Conservation (phyloP, 2,888 invertebrate genomes). For the Strigamia crassipes region DNA sequence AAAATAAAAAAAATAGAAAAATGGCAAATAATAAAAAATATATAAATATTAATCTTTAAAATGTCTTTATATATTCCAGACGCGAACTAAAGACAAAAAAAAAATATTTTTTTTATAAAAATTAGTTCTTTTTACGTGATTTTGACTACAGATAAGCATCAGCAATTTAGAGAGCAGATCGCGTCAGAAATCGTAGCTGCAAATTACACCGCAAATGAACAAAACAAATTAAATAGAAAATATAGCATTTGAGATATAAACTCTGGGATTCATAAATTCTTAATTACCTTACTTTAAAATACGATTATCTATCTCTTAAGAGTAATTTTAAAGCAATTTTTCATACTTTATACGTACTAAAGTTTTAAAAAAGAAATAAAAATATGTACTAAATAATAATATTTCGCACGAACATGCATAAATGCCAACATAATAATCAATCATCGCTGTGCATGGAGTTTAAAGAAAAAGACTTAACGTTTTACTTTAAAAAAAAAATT, state of each 20-base stretch:
- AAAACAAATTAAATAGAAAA: neutral
- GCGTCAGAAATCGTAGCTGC: neutral
- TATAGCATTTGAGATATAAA: neutral
- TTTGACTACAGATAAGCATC: neutral
- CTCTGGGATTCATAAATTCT: neutral
- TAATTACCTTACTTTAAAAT: neutral
- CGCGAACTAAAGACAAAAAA: neutral
- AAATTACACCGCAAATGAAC: neutral
- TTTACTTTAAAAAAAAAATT: neutral
- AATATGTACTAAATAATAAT: conserved; percentile 8
- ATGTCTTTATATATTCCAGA: neutral
- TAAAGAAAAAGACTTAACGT: conserved; percentile 16
- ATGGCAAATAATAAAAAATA: neutral
- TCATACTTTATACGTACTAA: conserved; percentile 3
- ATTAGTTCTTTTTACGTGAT: neutral
- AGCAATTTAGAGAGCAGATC: conserved; percentile 14
- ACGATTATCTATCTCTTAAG: neutral
- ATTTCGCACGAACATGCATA: conserved; percentile 31
- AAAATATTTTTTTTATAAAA: neutral
- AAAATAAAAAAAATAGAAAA: neutral
- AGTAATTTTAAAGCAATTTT: conserved; percentile 21
- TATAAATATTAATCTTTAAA: neutral
- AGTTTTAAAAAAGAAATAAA: neutral
- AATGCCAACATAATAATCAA: conserved; percentile 40
- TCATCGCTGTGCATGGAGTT: neutral